Evolutionary conservation across 2,888 invertebrate species (phyloP).

Genomic region (Synergus japonicus): DNA sequence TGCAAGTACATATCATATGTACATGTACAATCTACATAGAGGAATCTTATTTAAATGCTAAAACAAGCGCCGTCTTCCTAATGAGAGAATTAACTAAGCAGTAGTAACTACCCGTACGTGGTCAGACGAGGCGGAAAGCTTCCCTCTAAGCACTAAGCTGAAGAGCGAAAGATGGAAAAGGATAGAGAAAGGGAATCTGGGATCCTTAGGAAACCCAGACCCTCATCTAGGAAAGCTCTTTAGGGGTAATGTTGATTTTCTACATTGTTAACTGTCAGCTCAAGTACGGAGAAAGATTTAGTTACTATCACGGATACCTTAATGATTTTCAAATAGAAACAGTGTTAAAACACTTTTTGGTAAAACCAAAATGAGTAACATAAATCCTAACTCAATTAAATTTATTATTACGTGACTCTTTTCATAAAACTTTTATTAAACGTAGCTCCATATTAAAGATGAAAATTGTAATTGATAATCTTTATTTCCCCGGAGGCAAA

Average conservation of each 20-base stretch:
- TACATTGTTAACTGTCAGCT: constrained; percentile 16
- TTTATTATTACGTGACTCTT: no score
- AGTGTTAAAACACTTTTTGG: no score
- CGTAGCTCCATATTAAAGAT: no score
- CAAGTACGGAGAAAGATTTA: background rate
- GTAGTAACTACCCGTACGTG: constrained; percentile 42
- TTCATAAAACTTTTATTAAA: no score
- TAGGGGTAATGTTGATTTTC: constrained; percentile 16
- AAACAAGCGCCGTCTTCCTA: constrained; percentile 43
- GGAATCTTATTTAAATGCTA: constrained; percentile 53
- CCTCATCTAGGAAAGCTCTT: constrained; percentile 26
- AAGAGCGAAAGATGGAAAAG: constrained; percentile 2
- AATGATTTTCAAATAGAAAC: no score
- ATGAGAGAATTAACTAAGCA: constrained; percentile 52
- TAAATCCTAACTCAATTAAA: no score
- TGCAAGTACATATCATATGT: background rate
- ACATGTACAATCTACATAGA: constrained; percentile 3
- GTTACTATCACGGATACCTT: no score
- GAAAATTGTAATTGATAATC: no score
- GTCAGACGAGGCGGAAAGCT: constrained; percentile 23
- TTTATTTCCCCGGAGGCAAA: no score
- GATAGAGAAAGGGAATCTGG: background rate
- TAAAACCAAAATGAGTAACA: no score
- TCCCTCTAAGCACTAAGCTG: constrained; percentile 18
- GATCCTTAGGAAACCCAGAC: constrained; percentile 10